These are phyloP conservation scores for Drosophila takahashii DNA, from an alignment of 1,140 invertebrate genomes.

Conservation along the genomic window DNA sequence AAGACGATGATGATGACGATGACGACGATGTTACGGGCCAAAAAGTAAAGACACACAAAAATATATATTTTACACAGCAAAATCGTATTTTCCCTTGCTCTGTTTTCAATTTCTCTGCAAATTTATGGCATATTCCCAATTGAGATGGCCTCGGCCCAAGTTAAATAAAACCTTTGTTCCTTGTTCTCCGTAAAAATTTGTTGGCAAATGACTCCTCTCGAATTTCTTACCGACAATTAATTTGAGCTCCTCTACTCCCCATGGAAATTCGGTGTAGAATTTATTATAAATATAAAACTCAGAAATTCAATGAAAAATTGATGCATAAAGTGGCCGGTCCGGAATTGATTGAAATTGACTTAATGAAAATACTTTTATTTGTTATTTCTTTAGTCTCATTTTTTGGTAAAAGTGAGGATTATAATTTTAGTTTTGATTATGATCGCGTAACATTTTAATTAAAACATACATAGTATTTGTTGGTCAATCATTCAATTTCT, in stretches of 20 bases:
- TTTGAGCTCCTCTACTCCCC: slow-evolving; percentile 23
- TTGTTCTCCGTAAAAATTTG: slow-evolving; percentile 8
- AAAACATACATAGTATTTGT: no score
- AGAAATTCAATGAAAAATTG: slow-evolving; percentile 51
- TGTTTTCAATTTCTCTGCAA: slow-evolving; percentile 37
- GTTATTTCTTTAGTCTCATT: background rate
- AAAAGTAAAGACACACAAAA: slow-evolving; percentile 41
- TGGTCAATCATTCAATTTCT: no score
- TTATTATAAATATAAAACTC: slow-evolving; percentile 24
- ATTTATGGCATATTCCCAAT: slow-evolving; percentile 69
- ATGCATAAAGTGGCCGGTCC: slow-evolving; percentile 36
- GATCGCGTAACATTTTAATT: no score
- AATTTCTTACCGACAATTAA: slow-evolving; percentile 24
- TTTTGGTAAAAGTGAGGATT: background rate
- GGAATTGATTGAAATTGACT: slow-evolving; percentile 32
- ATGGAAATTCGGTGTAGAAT: slow-evolving; percentile 18
- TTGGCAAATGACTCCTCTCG: slow-evolving; percentile 20
- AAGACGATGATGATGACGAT: slow-evolving; percentile 27
- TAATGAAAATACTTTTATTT: slow-evolving; percentile 18
- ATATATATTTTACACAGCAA: slow-evolving; percentile 37
- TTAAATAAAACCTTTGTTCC: slow-evolving; percentile 38
- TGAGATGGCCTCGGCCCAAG: slow-evolving; percentile 25
- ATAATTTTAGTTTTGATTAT: background rate
- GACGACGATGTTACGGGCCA: slow-evolving; percentile 13
- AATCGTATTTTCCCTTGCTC: slow-evolving; percentile 21